These are phyloP conservation scores for Cotesia typhae DNA, from an alignment of 1,140 invertebrate species.

Conservation along the genomic window DNA sequence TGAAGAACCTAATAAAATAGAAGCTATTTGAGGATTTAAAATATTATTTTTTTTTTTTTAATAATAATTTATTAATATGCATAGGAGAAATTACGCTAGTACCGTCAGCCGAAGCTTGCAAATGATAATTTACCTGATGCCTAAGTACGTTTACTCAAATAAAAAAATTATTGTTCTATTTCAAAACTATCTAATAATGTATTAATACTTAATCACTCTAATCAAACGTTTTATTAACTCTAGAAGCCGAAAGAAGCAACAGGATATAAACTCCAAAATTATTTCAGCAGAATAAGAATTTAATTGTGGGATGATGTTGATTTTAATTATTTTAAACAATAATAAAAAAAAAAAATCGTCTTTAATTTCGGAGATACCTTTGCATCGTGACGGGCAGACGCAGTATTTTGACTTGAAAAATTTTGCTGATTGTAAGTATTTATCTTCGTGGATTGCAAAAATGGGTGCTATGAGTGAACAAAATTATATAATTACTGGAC, in stretches of 20 bases:
- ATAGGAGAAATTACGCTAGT: conserved; percentile 41
- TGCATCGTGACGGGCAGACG: conserved; percentile 53
- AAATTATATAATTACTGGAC: conserved; percentile 49
- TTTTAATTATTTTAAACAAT: conserved; percentile 17
- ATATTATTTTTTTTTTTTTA: neutral
- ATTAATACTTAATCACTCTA: conserved; percentile 12
- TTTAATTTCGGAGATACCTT: conserved; percentile 46
- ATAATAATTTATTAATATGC: conserved; percentile 31
- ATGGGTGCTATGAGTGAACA: conserved; percentile 54
- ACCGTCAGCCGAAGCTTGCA: conserved; percentile 49
- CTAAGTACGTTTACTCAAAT: conserved; percentile 31
- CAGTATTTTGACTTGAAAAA: conserved; percentile 58
- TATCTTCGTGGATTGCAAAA: conserved; percentile 59
- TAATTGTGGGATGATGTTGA: conserved; percentile 1
- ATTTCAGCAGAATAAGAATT: conserved; percentile 20
- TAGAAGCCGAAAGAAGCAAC: conserved; percentile 52
- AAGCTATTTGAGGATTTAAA: conserved; percentile 33
- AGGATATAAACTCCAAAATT: conserved; percentile 43
- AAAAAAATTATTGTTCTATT: neutral
- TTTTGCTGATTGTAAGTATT: conserved; percentile 56
- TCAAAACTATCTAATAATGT: conserved; percentile 40
- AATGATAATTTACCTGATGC: conserved; percentile 43
- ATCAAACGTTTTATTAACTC: conserved; percentile 44
- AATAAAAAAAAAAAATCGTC: conserved; percentile 26
- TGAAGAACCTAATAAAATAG: conserved; percentile 50